These are phyloP conservation scores for Helicoverpa zea DNA, from an alignment of 1,140 invertebrate species.

Conservation along the genomic window DNA sequence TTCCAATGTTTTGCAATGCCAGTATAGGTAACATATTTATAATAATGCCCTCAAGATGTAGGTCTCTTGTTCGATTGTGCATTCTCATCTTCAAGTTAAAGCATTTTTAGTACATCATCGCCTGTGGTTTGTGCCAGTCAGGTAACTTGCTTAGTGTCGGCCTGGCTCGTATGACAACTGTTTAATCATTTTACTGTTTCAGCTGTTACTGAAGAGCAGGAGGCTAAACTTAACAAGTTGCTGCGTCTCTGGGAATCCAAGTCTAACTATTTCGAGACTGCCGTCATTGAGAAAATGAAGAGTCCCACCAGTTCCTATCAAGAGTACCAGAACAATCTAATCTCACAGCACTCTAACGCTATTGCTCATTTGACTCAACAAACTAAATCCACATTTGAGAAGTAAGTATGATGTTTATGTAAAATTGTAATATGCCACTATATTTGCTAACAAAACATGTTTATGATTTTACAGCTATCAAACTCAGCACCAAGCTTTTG, in stretches of 20 bases:
- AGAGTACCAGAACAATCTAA: slow-evolving; percentile 94
- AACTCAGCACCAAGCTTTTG: slow-evolving; percentile 98
- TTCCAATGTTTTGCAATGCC: slow-evolving; percentile 98
- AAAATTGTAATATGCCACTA: slow-evolving; percentile 31
- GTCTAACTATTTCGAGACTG: slow-evolving; percentile 96
- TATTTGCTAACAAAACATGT: slow-evolving; percentile 22
- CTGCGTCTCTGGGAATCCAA: slow-evolving; percentile 98
- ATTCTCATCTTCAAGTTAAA: slow-evolving; percentile 79
- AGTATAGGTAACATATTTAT: slow-evolving; percentile 89
- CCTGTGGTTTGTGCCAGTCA: slow-evolving; percentile 79
- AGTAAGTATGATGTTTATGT: slow-evolving; percentile 81
- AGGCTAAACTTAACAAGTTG: slow-evolving; percentile 96
- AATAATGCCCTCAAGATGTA: slow-evolving; percentile 84
- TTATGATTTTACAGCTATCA: slow-evolving; percentile 89
- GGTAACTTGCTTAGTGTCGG: slow-evolving; percentile 81
- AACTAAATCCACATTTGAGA: slow-evolving; percentile 92
- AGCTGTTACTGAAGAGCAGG: slow-evolving; percentile 94
- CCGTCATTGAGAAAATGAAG: slow-evolving; percentile 94
- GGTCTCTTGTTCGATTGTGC: slow-evolving; percentile 79
- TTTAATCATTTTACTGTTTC: slow-evolving; percentile 84
- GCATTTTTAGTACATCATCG: slow-evolving; percentile 77
- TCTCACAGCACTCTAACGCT: slow-evolving; percentile 92
- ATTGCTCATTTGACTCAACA: slow-evolving; percentile 92
- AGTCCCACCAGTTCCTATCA: slow-evolving; percentile 93
- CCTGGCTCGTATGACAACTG: slow-evolving; percentile 70